A percentile compares a stretch with the other conserved stretches of the same genome.
These are phyloP conservation scores for Drosophila sturtevanti DNA, from an alignment of 1,140 invertebrate genomes.

Conservation along the genomic window DNA sequence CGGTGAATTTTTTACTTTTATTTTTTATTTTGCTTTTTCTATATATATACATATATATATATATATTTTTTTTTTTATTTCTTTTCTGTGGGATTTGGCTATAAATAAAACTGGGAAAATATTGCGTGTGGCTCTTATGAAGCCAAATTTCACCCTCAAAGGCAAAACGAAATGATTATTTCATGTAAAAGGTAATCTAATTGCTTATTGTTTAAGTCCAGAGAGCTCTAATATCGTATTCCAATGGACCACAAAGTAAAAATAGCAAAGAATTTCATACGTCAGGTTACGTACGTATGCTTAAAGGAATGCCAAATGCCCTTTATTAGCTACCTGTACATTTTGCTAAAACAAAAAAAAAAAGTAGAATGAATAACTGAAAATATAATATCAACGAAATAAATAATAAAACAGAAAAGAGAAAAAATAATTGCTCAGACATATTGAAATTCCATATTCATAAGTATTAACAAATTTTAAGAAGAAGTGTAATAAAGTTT, in stretches of 20 bases:
- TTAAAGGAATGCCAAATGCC: background rate
- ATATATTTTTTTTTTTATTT: background rate
- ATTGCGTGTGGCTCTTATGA: conserved; percentile 4
- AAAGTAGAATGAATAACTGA: too few species aligned
- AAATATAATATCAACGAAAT: too few species aligned
- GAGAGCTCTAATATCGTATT: background rate
- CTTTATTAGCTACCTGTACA: too few species aligned
- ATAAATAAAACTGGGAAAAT: conserved; percentile 4
- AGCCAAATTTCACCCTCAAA: background rate
- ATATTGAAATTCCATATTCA: too few species aligned
- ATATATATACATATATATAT: too few species aligned
- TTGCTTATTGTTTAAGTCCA: background rate
- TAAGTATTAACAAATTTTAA: too few species aligned
- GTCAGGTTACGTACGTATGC: too few species aligned
- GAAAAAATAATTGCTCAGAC: too few species aligned
- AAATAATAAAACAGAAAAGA: too few species aligned
- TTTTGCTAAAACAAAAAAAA: too few species aligned
- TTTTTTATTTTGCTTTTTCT: too few species aligned
- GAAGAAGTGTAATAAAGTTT: too few species aligned
- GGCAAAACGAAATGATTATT: background rate
- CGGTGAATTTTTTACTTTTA: background rate
- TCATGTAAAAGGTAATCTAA: conserved; percentile 8
- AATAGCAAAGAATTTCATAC: background rate
- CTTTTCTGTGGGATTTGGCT: background rate
- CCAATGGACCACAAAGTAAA: background rate